Base-by-base conservation (phyloP, 2,797 vertebrate genomes). In the Phoeniculus purpureus region DNA sequence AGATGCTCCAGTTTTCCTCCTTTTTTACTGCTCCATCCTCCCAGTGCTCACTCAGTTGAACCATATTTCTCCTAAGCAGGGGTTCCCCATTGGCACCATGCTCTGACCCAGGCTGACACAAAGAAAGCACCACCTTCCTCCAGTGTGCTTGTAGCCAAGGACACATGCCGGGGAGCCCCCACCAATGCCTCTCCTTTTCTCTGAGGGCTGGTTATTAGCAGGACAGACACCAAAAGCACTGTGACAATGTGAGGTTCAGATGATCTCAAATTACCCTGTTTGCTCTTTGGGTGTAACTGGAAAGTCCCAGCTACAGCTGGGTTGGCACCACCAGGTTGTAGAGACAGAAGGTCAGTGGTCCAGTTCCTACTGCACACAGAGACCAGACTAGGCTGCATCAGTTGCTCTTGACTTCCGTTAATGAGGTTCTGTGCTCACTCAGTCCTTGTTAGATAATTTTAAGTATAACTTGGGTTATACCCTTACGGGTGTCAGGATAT, bases 1-100 rank as follows among this genome's bases (percentile, higher is more conserved):
- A 50, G 40, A 37, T 61, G 16, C 31, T 64, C 17, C 47, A 62
- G 21, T 31, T 14, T 21, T 18, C 52, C 47, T 78, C 71, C n/a
- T 11, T 48, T 15, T 56, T 64, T 21, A 13, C 47, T 16, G 43
- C 75, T 59, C 58, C 59, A 16, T 43, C 56, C 40, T 56, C 15
- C 16, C 23, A 8, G 0, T 25, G 20, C 52, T 84, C 48, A 22
- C 4, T 20, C 17, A 1, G 0, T 27, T 47, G 32, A 51, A 40
- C 11, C 62, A 34, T 48, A 48, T 37, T 65, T 48, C 37, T 66
- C 56, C 61, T 22, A 5, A 73, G 48, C 25, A 76, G 9, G 25
- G 10, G 26, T 40, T 52, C 31, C 15, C 43, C 1, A 1, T 32
- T 47, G 37, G 16, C 4, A 0, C 23, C 59, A 21, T 15, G 22